Conservation (phyloP, 2,797 vertebrate species). For the Cyprinella venusta region DNA sequence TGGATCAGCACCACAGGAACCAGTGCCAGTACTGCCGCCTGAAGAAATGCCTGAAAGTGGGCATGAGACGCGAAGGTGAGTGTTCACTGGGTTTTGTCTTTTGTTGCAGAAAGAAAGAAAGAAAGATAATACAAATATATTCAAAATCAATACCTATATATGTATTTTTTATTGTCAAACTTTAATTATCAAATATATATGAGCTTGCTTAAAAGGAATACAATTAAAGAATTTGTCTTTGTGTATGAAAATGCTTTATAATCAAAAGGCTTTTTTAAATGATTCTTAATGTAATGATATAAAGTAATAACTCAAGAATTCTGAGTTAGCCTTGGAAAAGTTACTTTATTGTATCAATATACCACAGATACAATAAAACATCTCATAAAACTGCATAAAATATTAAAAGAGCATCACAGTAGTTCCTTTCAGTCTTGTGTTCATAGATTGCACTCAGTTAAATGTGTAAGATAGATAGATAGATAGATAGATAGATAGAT, state of each 20-base stretch:
- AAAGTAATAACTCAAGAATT: neutral
- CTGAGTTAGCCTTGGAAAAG: neutral
- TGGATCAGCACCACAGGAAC: conserved; percentile 98
- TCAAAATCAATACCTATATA: neutral
- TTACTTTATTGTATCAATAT: neutral
- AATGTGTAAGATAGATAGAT: neutral
- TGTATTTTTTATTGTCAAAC: neutral
- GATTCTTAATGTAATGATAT: neutral
- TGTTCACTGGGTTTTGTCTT: neutral
- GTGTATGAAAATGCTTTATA: neutral
- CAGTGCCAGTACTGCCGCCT: conserved; percentile 99
- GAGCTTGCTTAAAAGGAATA: neutral
- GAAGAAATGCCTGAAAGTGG: conserved; percentile 98
- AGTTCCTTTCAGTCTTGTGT: neutral
- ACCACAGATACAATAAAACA: neutral
- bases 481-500: neutral
- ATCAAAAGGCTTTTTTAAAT: neutral
- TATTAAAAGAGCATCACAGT: neutral
- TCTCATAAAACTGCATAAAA: neutral
- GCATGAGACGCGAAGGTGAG: conserved; percentile 97
- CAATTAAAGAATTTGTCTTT: neutral
- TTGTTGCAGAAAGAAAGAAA: neutral
- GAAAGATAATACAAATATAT: neutral
- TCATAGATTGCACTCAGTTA: conserved; percentile 1
- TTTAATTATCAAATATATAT: neutral